Percentiles rank a stretch among this genome's conserved stretches.
Conservation (phyloP, 2,888 invertebrate genomes). For the Meta bourneti region DNA sequence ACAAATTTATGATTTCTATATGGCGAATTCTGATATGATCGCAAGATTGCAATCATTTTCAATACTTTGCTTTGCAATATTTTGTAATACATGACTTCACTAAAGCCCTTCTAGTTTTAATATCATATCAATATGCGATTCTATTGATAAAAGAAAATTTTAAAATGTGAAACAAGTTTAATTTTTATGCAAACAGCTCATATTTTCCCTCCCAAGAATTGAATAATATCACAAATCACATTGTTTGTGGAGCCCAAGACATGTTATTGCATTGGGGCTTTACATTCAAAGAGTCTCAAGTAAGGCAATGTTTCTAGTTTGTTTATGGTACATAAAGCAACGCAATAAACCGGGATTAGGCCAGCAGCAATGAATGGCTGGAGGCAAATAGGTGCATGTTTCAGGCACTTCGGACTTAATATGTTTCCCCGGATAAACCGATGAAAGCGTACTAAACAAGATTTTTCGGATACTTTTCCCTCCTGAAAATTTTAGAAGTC, state of each 20-base stretch:
- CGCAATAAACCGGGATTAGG: conserved; percentile 43
- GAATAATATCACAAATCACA: not conserved
- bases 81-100: too few species aligned
- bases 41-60: too few species aligned
- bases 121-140: too few species aligned
- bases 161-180: too few species aligned
- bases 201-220: too few species aligned
- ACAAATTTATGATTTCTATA: too few species aligned
- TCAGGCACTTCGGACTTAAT: conserved; percentile 4
- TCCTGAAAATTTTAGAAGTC: not conserved
- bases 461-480: not conserved
- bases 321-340: conserved; percentile 8
- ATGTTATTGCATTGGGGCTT: not conserved
- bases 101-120: too few species aligned
- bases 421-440: not conserved
- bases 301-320: not conserved
- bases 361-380: not conserved
- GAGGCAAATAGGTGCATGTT: conserved; percentile 2
- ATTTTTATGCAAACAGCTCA: too few species aligned
- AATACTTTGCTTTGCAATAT: too few species aligned
- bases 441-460: not conserved
- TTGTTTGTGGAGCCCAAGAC: not conserved
- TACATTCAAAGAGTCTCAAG: not conserved
- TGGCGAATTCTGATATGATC: too few species aligned
- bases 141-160: too few species aligned